phyloP scores from a whole-genome alignment of 2,113 vertebrate species.

The Felis chaus region DNA sequence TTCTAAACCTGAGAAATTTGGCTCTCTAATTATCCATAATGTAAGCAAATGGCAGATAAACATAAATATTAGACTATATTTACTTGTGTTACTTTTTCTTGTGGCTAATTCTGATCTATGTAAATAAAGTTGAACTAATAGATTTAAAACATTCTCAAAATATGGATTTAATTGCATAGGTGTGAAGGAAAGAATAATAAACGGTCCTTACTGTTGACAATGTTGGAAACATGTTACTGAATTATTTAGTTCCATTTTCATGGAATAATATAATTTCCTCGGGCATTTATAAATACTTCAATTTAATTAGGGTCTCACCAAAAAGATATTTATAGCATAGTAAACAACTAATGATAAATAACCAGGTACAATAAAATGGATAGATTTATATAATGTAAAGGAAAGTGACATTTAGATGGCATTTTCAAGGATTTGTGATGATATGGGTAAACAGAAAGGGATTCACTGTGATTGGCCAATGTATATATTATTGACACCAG shows the following conservation, averaged over 20 bases:
- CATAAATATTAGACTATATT: background rate
- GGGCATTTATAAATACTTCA: background rate
- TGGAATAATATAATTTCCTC: background rate
- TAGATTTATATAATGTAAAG: background rate
- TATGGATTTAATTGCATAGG: background rate
- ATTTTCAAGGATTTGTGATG: background rate
- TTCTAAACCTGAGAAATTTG: background rate
- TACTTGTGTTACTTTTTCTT: background rate
- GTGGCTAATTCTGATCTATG: background rate
- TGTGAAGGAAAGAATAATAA: background rate
- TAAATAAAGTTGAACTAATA: constrained; percentile 16
- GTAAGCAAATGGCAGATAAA: background rate
- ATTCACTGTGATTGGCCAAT: background rate
- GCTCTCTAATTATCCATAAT: background rate
- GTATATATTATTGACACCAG: background rate
- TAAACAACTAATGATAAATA: background rate
- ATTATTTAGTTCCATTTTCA: background rate
- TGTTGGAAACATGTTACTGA: background rate
- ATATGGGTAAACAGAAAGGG: background rate
- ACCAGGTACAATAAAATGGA: background rate
- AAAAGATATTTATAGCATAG: background rate
- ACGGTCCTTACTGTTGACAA: background rate
- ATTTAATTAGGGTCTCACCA: background rate
- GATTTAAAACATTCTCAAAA: background rate
- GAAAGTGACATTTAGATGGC: background rate